Evolutionary conservation across 2,888 invertebrate species (phyloP).

Genomic region (Lissonota sp.): DNA sequence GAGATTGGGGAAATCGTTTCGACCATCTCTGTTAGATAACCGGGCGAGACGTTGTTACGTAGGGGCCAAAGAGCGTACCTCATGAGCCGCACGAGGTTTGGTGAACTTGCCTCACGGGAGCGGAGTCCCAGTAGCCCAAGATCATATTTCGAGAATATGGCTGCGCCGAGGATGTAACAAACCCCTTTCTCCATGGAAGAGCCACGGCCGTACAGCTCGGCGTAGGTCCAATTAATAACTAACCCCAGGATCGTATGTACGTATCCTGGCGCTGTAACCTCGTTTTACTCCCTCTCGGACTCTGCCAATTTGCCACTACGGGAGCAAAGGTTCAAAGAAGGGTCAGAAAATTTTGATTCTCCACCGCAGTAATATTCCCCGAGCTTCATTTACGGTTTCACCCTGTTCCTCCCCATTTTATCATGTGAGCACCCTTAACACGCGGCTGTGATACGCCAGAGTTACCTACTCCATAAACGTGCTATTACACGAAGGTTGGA

Average conservation of each 20-base stretch:
- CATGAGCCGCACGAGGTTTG: slow-evolving; percentile 35
- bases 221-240: slow-evolving; percentile 62
- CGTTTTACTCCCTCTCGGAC: slow-evolving; percentile 16
- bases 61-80: slow-evolving; percentile 21
- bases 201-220: slow-evolving; percentile 55
- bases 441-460: slow-evolving; percentile 21
- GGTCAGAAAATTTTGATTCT: slow-evolving; percentile 13
- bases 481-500: slow-evolving; percentile 20
- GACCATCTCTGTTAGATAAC: slow-evolving; percentile 52
- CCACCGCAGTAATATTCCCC: slow-evolving; percentile 21
- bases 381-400: slow-evolving; percentile 23
- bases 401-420: slow-evolving; percentile 35
- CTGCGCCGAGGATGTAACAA: slow-evolving; percentile 23
- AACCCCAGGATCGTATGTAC: slow-evolving; percentile 20
- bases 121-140: slow-evolving; percentile 40
- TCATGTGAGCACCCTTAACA: neutral
- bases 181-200: slow-evolving; percentile 38
- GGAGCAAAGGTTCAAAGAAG: slow-evolving; percentile 23
- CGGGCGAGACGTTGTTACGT: slow-evolving; percentile 55
- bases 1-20: slow-evolving; percentile 15
- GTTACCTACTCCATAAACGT: slow-evolving; percentile 9
- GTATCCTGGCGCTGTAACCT: slow-evolving; percentile 1
- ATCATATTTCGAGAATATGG: slow-evolving; percentile 39
- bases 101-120: slow-evolving; percentile 41
- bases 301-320: slow-evolving; percentile 25